Percentiles rank a stretch among this genome's conserved stretches.
Conservation (phyloP, 2,797 vertebrate species). For the Platalea minor region DNA sequence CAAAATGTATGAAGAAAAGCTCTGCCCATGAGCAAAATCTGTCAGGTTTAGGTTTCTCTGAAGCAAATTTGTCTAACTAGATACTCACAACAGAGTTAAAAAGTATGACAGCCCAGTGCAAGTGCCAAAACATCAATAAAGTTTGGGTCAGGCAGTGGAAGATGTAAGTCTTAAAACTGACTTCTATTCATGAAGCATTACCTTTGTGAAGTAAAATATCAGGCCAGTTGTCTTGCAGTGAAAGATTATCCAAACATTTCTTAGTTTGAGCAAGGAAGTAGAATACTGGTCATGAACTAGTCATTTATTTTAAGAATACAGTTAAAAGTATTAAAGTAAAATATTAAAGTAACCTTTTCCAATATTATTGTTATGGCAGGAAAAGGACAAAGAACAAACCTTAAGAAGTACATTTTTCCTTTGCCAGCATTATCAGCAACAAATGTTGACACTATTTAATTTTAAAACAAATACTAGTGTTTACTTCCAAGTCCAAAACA, state of each 20-base stretch:
- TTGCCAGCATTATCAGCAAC: background rate
- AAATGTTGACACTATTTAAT: background rate
- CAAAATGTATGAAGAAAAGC: background rate
- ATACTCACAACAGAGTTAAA: background rate
- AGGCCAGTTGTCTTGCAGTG: background rate
- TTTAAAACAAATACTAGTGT: background rate
- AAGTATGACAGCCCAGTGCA: background rate
- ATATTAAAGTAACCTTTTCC: background rate
- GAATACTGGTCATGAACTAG: background rate
- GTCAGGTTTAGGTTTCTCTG: background rate
- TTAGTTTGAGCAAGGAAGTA: background rate
- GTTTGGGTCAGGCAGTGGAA: background rate
- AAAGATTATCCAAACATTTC: background rate
- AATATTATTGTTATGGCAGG: background rate
- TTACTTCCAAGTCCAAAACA: background rate
- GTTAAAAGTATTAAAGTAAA: background rate
- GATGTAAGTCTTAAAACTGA: background rate
- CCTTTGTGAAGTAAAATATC: background rate
- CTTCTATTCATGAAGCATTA: background rate
- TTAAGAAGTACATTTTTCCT: background rate
- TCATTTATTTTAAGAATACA: background rate
- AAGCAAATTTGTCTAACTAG: background rate
- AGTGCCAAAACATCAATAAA: background rate
- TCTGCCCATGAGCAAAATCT: background rate
- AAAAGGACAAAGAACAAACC: background rate